Evolutionary conservation across 2,888 invertebrate species (phyloP).

Genomic region (Tuberolachnus salignus): DNA sequence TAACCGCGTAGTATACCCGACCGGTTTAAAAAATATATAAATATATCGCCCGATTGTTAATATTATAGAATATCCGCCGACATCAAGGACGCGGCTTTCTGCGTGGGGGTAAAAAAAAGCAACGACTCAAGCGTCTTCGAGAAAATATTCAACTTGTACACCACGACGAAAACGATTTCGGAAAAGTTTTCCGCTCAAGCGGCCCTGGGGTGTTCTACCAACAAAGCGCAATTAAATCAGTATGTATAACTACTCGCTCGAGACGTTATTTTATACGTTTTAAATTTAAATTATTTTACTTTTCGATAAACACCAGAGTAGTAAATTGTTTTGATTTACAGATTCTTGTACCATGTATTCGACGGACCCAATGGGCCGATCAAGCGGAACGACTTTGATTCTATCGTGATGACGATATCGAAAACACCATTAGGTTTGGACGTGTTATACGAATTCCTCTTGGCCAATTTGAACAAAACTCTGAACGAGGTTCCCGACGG

Average conservation of each 20-base stretch:
- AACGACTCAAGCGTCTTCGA: background rate
- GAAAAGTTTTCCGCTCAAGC: constrained; percentile 24
- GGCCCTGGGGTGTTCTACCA: constrained; percentile 44
- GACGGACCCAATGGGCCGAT: constrained; percentile 24
- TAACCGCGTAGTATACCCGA: no score
- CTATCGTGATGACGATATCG: constrained; percentile 3
- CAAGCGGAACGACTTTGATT: background rate
- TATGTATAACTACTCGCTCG: background rate
- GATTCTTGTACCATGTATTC: constrained; percentile 16
- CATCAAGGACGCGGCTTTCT: constrained; percentile 57
- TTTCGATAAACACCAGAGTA: no score
- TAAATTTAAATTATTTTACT: no score
- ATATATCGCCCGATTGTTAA: background rate
- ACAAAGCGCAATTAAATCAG: constrained; percentile 32
- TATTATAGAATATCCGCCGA: constrained; percentile 57
- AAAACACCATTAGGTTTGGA: constrained; percentile 4
- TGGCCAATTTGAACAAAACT: background rate
- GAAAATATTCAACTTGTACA: constrained; percentile 38
- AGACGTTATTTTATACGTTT: no score
- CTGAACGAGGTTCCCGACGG: background rate
- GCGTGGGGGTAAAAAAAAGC: constrained; percentile 47
- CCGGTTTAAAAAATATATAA: no score
- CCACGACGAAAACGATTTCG: constrained; percentile 10
- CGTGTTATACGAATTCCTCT: constrained; percentile 29
- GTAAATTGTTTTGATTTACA: background rate